Conservation (phyloP, 2,113 vertebrate species). For the Trachemys scripta region DNA sequence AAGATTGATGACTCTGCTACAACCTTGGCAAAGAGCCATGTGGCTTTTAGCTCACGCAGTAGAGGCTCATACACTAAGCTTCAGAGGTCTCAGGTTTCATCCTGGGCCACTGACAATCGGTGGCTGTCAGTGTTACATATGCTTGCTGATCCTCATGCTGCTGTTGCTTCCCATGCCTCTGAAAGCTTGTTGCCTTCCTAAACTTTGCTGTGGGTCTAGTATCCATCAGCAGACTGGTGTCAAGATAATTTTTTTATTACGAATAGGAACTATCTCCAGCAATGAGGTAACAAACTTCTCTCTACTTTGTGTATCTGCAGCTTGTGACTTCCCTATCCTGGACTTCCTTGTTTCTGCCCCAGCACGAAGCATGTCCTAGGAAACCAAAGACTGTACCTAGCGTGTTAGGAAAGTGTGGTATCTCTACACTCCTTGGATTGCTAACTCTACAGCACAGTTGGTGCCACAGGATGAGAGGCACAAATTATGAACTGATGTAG, state of each 20-base stretch:
- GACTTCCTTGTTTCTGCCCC: background rate
- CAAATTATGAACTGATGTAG: background rate
- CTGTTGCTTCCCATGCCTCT: background rate
- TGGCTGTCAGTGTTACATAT: background rate
- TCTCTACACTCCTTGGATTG: background rate
- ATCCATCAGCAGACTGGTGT: background rate
- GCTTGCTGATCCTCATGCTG: background rate
- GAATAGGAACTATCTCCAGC: too few relatives aligned
- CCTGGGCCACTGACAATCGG: too few relatives aligned
- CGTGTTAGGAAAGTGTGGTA: background rate
- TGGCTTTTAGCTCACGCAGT: too few relatives aligned
- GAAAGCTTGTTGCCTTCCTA: accelerated
- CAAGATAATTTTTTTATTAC: background rate
- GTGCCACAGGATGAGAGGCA: background rate
- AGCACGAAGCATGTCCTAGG: background rate
- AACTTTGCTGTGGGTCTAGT: background rate
- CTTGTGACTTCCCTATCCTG: background rate
- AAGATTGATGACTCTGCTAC: too few relatives aligned
- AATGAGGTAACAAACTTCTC: background rate
- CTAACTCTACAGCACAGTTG: background rate
- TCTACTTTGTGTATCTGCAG: background rate
- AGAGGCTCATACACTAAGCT: too few relatives aligned
- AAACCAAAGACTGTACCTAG: background rate
- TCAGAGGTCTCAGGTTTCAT: too few relatives aligned
- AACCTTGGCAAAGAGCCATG: too few relatives aligned